Conservation (phyloP, 2,113 vertebrate species). For the Crotalus viridis region DNA sequence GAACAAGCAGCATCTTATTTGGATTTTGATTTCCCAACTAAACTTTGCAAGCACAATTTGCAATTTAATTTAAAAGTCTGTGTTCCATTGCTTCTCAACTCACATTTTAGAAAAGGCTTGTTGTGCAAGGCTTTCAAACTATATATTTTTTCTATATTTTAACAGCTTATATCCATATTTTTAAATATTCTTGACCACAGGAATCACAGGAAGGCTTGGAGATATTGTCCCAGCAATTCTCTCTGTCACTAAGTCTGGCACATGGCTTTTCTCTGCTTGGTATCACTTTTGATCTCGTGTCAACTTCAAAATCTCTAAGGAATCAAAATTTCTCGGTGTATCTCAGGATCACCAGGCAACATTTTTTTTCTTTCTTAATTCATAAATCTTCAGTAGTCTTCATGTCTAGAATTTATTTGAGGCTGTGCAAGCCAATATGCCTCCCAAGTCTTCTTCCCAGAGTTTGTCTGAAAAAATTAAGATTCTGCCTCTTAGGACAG, state of each 20-base stretch:
- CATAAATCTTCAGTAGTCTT: background rate
- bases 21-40: background rate
- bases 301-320: background rate
- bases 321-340: background rate
- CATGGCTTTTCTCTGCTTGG: background rate
- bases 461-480: background rate
- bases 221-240: background rate
- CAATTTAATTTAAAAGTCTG: background rate
- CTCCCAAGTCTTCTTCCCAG: background rate
- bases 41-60: background rate
- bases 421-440: background rate
- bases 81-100: background rate
- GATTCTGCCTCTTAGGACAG: background rate
- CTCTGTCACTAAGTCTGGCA: background rate
- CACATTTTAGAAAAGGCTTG: background rate
- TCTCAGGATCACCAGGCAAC: background rate
- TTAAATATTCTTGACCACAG: background rate
- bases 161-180: background rate
- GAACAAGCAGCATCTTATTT: background rate
- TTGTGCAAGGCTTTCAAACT: background rate
- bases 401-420: background rate
- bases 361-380: background rate
- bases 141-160: background rate
- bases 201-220: background rate
- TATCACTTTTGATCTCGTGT: background rate